Evolutionary conservation across 2,113 vertebrate genomes (phyloP).

Genomic region (human): DNA sequence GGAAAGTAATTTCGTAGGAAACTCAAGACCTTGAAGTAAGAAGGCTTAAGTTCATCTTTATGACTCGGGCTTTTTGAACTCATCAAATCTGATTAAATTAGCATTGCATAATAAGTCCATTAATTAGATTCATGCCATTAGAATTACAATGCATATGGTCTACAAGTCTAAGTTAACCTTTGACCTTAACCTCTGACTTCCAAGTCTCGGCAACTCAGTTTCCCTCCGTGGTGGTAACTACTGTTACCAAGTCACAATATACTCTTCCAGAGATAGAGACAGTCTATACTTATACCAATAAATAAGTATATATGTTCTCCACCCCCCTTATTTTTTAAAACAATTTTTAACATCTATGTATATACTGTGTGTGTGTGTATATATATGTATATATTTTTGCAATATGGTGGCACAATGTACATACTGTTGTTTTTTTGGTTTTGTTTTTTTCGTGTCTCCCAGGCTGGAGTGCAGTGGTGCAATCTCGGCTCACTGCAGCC

Average conservation of each 20-base stretch:
- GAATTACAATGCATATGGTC: not conserved
- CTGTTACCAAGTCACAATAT: not conserved
- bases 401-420: not conserved
- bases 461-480: too few species aligned
- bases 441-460: too few species aligned
- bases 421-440: not conserved
- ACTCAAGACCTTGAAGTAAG: not conserved
- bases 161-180: not conserved
- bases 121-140: not conserved
- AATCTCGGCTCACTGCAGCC: too few species aligned
- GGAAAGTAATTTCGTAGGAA: conserved; percentile 1
- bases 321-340: not conserved
- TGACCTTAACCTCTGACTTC: not conserved
- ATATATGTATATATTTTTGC: not conserved
- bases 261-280: not conserved
- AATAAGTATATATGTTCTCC: not conserved
- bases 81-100: not conserved
- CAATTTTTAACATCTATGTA: not conserved
- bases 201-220: not conserved
- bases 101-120: not conserved
- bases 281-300: too few species aligned
- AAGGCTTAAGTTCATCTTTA: not conserved
- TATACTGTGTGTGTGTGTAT: not conserved
- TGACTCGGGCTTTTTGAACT: not conserved
- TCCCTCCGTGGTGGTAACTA: not conserved